Base-by-base conservation (phyloP, 2,797 vertebrate genomes). In the Telmatherina bonti region DNA sequence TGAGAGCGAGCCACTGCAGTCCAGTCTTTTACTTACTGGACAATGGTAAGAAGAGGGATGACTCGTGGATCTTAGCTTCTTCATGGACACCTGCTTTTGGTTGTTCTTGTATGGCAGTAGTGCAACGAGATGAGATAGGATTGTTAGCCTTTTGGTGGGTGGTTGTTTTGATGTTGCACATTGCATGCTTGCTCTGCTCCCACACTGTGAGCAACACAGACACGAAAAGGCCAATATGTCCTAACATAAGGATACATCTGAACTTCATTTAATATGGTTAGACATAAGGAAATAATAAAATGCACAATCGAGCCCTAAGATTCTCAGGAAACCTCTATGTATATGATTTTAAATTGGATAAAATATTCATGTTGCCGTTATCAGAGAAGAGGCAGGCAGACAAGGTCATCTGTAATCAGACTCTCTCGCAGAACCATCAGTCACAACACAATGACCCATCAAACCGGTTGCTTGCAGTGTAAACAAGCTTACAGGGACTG, bases 21-120 rank as follows among this genome's bases (percentile, higher is more conserved):
- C 94, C 95, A 80, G 95, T 95, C 82, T 95, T 94, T 94, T 94
- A 95, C 93, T 93, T 95, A 76, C 89, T 95, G 93, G 95, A 95
- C 89, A 95, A 95, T 93, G 95, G 95, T 95, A 95, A 95, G 95
- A 91, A 58, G 85, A 85, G 81, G 79, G 79, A 69, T 71, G 62
- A 70, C 57, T 66, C 49, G 7, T n/a, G 8, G 77, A 78, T 72
- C 63, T 67, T 62, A 74, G 79, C 85, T 83, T 87, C 78, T 72
- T 73, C 70, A 36, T 70, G 72, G 81, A 85, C 75, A 69, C 81
- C 76, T 89, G 89, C 89, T 89, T 89, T 85, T 90, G 74, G 35
- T 61, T 54, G 69, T 65, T 47, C 35, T 66, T 84, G 66, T 78
- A 27, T 76, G 67, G 57, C 67, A 57, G 4, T 24, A 49, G 65